Percentiles rank a stretch among this genome's conserved stretches.
These are phyloP conservation scores for Mystacides longicornis DNA, from an alignment of 2,888 invertebrate genomes.

Conservation along the genomic window DNA sequence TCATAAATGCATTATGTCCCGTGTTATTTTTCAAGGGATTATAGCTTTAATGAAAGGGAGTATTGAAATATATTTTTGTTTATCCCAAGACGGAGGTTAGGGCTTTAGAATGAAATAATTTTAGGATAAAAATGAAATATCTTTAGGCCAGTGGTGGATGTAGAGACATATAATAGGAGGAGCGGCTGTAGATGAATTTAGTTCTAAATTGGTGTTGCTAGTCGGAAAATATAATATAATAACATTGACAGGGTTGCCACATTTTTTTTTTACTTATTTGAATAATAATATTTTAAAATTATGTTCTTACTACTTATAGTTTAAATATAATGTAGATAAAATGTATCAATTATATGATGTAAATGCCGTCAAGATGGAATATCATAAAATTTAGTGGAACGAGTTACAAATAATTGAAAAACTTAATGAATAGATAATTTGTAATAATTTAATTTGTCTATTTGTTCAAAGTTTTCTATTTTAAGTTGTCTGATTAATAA, in stretches of 20 bases:
- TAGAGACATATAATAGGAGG: not conserved
- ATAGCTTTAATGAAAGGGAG: not conserved
- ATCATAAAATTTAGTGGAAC: no score
- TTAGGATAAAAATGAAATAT: slow-evolving; percentile 27
- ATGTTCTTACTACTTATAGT: no score
- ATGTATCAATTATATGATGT: no score
- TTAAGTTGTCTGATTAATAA: no score
- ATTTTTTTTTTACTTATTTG: slow-evolving; percentile 5
- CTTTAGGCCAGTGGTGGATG: slow-evolving; percentile 25
- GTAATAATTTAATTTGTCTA: no score
- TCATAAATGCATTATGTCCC: slow-evolving; percentile 12
- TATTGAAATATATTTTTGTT: slow-evolving; percentile 6
- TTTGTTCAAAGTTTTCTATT: no score
- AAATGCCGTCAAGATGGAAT: no score
- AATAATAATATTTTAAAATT: not conserved
- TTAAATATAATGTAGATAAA: no score
- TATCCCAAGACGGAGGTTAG: slow-evolving; percentile 9
- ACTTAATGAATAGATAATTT: no score
- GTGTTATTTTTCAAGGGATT: not conserved
- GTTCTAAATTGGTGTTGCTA: slow-evolving; percentile 27
- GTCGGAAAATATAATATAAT: slow-evolving; percentile 9
- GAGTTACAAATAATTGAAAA: no score
- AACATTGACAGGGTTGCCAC: slow-evolving; percentile 22
- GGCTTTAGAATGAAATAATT: slow-evolving; percentile 22
- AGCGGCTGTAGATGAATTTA: slow-evolving; percentile 22